Percentiles rank a stretch among this genome's conserved stretches.
Conservation (phyloP, 2,113 vertebrate species). For the Erythrocercus mccallii region DNA sequence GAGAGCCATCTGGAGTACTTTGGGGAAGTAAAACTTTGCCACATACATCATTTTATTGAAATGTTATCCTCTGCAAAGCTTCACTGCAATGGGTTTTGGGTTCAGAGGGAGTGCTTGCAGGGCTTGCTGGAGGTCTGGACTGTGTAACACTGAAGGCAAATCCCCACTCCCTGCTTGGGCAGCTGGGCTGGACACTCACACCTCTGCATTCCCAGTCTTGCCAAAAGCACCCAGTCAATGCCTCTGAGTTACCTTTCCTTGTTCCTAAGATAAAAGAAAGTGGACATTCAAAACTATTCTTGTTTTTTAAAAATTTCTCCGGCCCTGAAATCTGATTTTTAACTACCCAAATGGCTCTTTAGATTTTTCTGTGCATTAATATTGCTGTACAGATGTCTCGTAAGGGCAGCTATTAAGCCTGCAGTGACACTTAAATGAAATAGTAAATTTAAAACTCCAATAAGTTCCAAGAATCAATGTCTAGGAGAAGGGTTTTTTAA, state of each 20-base stretch:
- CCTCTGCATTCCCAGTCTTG: background rate
- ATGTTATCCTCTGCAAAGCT: background rate
- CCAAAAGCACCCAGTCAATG: background rate
- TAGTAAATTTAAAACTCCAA: background rate
- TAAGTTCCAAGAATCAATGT: background rate
- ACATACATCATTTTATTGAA: background rate
- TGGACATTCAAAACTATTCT: background rate
- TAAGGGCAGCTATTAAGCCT: background rate
- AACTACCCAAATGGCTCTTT: background rate
- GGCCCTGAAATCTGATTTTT: background rate
- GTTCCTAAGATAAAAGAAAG: background rate
- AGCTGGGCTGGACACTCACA: background rate
- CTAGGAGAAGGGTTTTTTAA: accelerated
- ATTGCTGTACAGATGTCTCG: background rate
- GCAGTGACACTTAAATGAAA: background rate
- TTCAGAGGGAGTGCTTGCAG: background rate
- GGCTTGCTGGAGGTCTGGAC: background rate
- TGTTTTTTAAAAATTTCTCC: background rate
- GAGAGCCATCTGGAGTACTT: background rate
- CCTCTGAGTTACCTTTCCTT: background rate
- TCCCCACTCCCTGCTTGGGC: background rate
- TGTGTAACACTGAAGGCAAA: background rate
- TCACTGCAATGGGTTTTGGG: background rate
- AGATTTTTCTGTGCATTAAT: background rate
- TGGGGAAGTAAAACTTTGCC: background rate